Evolutionary conservation across 2,888 invertebrate species (phyloP).

Genomic region (Psylliodes chrysocephalus): DNA sequence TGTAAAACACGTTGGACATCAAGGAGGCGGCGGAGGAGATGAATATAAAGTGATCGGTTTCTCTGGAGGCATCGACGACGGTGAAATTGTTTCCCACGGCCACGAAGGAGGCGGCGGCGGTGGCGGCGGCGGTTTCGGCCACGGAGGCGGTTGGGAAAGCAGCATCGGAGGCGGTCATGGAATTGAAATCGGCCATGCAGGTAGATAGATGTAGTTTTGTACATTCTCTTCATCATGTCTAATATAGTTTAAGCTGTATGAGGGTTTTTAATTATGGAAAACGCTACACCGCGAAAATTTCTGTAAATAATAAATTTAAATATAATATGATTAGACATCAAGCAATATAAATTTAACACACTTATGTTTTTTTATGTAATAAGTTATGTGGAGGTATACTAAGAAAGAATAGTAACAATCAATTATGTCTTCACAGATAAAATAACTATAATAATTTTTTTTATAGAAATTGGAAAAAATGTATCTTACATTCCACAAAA

Average conservation of each 20-base stretch:
- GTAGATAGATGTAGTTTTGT: slow-evolving; percentile 37
- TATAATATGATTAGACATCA: too few species aligned
- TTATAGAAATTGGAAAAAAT: too few species aligned
- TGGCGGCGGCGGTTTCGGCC: neutral
- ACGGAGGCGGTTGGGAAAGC: slow-evolving; percentile 9
- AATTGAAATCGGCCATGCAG: slow-evolving; percentile 40
- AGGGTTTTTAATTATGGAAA: slow-evolving; percentile 8
- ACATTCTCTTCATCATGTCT: slow-evolving; percentile 17
- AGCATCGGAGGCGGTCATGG: neutral
- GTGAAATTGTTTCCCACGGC: neutral
- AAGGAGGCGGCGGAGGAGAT: slow-evolving; percentile 13
- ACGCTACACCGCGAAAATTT: too few species aligned
- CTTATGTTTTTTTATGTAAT: too few species aligned
- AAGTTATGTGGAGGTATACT: too few species aligned
- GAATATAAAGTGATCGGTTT: slow-evolving; percentile 9
- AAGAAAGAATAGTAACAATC: too few species aligned
- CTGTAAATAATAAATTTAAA: too few species aligned
- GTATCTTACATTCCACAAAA: too few species aligned
- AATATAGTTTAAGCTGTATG: slow-evolving; percentile 15
- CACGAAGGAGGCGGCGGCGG: slow-evolving; percentile 7
- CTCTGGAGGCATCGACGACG: slow-evolving; percentile 13
- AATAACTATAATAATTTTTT: too few species aligned
- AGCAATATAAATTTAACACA: too few species aligned
- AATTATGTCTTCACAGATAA: too few species aligned
- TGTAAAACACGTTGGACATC: slow-evolving; percentile 71